phyloP scores from a whole-genome alignment of 1,140 invertebrate genomes.

The Drosophila pseudoobscura region DNA sequence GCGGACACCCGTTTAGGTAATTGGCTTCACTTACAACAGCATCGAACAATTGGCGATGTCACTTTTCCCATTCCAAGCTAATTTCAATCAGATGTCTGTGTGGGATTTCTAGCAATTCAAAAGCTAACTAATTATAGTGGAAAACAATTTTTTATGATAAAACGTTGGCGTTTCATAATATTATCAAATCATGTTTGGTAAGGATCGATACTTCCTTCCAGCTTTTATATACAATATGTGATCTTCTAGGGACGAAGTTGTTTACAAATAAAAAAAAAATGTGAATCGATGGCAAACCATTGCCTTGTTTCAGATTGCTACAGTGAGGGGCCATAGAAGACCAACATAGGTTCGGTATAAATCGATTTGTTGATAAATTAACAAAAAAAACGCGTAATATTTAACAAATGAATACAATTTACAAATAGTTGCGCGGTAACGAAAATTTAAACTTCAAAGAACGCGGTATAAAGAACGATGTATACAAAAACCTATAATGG shows the following conservation, averaged over 20 bases:
- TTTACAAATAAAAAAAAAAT: not conserved
- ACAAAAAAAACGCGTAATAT: slow-evolving; percentile 32
- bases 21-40: slow-evolving; percentile 51
- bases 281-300: slow-evolving; percentile 19
- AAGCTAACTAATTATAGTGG: not conserved
- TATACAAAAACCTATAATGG: slow-evolving; percentile 19
- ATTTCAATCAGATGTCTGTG: slow-evolving; percentile 24
- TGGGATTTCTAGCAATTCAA: slow-evolving; percentile 25
- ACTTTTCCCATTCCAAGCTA: slow-evolving; percentile 38
- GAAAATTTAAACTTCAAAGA: slow-evolving; percentile 11
- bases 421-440: slow-evolving; percentile 10
- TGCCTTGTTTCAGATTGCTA: slow-evolving; percentile 4
- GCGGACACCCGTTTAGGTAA: slow-evolving; percentile 75
- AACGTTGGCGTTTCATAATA: not conserved
- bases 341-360: slow-evolving; percentile 14
- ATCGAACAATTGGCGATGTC: slow-evolving; percentile 26
- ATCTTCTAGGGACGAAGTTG: not conserved
- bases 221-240: slow-evolving; percentile 28
- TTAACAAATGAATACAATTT: slow-evolving; percentile 31
- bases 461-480: not conserved
- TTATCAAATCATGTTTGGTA: slow-evolving; percentile 11
- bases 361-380: slow-evolving; percentile 21
- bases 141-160: slow-evolving; percentile 18
- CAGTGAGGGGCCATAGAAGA: slow-evolving; percentile 1
- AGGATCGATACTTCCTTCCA: not conserved